A percentile compares a stretch with the other conserved stretches of the same genome.
Conservation (phyloP, 1,140 invertebrate genomes). For the Cydia amplana region DNA sequence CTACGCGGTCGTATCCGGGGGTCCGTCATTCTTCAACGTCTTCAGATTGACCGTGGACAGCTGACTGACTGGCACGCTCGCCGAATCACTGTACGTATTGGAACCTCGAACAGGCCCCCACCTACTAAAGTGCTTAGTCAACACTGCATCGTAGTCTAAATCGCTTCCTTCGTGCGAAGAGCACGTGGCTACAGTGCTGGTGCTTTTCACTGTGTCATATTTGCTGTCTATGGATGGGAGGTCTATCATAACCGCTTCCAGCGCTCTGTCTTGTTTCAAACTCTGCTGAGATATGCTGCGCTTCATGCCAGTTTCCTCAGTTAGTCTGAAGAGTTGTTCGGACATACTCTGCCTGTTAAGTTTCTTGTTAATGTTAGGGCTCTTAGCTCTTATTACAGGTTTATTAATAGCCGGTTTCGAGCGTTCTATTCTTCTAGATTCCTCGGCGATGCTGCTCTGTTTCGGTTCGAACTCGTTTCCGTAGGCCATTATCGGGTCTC, state of each 20-base stretch:
- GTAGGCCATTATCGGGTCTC: conserved; percentile 69
- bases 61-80: conserved; percentile 61
- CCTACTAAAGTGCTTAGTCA: conserved; percentile 51
- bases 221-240: conserved; percentile 59
- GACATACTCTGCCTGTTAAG: conserved; percentile 63
- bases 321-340: conserved; percentile 54
- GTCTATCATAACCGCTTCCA: conserved; percentile 71
- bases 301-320: conserved; percentile 47
- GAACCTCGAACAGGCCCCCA: conserved; percentile 67
- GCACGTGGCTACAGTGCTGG: conserved; percentile 40
- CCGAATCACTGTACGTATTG: conserved; percentile 61
- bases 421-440: conserved; percentile 45
- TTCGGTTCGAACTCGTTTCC: conserved; percentile 43
- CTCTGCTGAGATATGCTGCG: conserved; percentile 65
- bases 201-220: conserved; percentile 56
- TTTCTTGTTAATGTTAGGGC: conserved; percentile 38
- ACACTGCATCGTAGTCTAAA: conserved; percentile 39
- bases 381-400: conserved; percentile 35
- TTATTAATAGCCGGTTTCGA: conserved; percentile 46
- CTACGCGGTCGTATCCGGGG: conserved; percentile 57
- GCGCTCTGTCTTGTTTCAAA: conserved; percentile 61
- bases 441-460: conserved; percentile 38
- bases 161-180: conserved; percentile 47
- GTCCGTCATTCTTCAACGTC: conserved; percentile 43
- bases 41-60: conserved; percentile 67